Base-by-base conservation (phyloP, 2,113 vertebrate genomes). In the Myrmecobius fasciatus region DNA sequence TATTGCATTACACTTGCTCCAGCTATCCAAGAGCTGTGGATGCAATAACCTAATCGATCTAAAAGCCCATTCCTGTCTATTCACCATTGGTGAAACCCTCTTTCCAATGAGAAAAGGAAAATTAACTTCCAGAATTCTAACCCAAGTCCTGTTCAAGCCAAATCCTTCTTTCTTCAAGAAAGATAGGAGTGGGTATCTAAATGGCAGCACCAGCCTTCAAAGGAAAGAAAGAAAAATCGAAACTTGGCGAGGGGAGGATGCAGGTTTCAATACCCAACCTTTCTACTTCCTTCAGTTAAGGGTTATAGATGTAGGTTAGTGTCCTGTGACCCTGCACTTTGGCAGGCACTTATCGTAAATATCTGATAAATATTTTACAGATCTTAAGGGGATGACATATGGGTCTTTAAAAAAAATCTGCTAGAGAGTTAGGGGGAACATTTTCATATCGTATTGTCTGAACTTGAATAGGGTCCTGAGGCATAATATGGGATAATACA, bases 341-440 rank as follows among this genome's bases (percentile, higher is more conserved):
- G 95, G 96, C 7, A 95, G 92, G 90, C 94, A 54, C 92, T 96
- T 91, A 91, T 52, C 43, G 0, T 96, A 97, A 98, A 97, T 95
- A 96, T 90, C 95, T 97, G 96, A 98, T 98, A 98, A 98, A 97
- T 98, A 97, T 98, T 98, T 98, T 96, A 98, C 96, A 95, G 97
- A 98, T 96, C 97, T 97, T 95, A 98, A 97, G 95, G 95, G 94
- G 92, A 97, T 96, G 96, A 95, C 97, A 97, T 98, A 97, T 97
- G 98, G 97, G 75, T 89, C 93, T 96, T 98, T 48, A 92, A 96
- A 97, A 90, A 97, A 97, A 94, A 94, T 94, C 94, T 96, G 75
- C 95, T 94, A 94, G 94, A 51, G n/a, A 98, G 96, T 95, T 97
- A 95, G 49, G 95, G 94, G 93, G 93, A 96, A 67, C 90, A 94